Base-by-base conservation (phyloP, 2,113 vertebrate species). In the Pithys albifrons region DNA sequence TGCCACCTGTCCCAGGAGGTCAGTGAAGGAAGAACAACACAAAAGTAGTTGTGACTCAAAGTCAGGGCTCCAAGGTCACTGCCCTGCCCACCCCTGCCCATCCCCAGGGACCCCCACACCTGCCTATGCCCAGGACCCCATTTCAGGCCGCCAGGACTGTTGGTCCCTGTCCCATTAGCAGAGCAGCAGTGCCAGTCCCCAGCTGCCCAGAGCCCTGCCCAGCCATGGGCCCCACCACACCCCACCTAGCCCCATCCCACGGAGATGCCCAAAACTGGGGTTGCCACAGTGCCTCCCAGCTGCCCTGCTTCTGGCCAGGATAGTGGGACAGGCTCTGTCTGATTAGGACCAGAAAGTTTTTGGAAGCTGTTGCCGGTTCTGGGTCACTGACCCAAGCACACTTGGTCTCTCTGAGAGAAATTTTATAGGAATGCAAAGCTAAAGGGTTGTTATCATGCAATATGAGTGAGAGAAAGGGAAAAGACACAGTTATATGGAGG, bases 61-160 rank as follows among this genome's bases (percentile, higher is more conserved):
- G 28, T 6, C n/a, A 31, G 19, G 15, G 2, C 4, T 7, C 9
- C 1, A 0, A 1, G 3, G 19, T 23, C 19, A 10, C 18, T 0
- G 35, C 20, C 64, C n/a, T 75, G 18, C 14, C 28, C 14, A 6
- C n/a, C 27, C 49, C 28, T 75, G 75, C 19, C 27, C 16, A 23
- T 12, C 5, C 11, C 31, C 0, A 0, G 24, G 39, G 7, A 62
- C 12, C 6, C 52, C 29, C 10, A 5, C 4, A 25, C 9, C 8
- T 73, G 12, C 41, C 64, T 20, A 33, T 0, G 19, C 19, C 19
- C 69, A 27, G 10, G 18, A 43, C 9, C 17, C 15, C 14, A 24
- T 6, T 29, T 43, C 25, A 59, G 46, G 5, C 3, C 23, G 4
- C 9, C 25, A 15, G 41, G 16, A 28, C n/a, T 10, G 0, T 14